phyloP scores from a whole-genome alignment of 1,140 invertebrate genomes.

The Teleopsis dalmanni region DNA sequence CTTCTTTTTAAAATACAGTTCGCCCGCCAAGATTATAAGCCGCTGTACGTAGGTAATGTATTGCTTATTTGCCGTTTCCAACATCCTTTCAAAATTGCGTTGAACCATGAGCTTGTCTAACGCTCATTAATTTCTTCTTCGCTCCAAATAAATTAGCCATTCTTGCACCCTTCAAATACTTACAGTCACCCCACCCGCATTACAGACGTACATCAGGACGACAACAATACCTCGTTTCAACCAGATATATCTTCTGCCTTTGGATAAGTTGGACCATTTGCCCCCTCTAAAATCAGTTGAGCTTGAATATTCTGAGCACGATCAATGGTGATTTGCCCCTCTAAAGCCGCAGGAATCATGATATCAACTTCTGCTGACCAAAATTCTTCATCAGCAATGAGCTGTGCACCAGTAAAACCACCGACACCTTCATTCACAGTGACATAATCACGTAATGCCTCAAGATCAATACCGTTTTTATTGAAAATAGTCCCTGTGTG shows the following conservation, averaged over 20 bases:
- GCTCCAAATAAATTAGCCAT: too few relatives aligned
- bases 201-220: slow-evolving; percentile 77
- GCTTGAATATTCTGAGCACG: slow-evolving; percentile 73
- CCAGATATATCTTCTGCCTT: slow-evolving; percentile 68
- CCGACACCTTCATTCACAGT: neutral
- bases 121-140: too few relatives aligned
- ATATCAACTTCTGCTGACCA: slow-evolving; percentile 61
- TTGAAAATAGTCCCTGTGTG: slow-evolving; percentile 63
- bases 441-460: slow-evolving; percentile 45
- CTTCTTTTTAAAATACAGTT: too few relatives aligned
- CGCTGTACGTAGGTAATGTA: too few relatives aligned
- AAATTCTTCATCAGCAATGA: neutral
- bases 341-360: slow-evolving; percentile 74
- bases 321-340: slow-evolving; percentile 68
- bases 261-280: slow-evolving; percentile 82
- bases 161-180: too few relatives aligned
- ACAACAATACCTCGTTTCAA: slow-evolving; percentile 66
- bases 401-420: neutral
- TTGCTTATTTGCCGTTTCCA: too few relatives aligned
- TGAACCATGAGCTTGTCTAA: too few relatives aligned
- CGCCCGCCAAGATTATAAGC: too few relatives aligned
- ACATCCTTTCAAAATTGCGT: too few relatives aligned
- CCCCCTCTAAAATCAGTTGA: slow-evolving; percentile 69
- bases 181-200: slow-evolving; percentile 82
- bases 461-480: slow-evolving; percentile 69